phyloP scores from a whole-genome alignment of 2,888 invertebrate species.

The Conomelus anceps region DNA sequence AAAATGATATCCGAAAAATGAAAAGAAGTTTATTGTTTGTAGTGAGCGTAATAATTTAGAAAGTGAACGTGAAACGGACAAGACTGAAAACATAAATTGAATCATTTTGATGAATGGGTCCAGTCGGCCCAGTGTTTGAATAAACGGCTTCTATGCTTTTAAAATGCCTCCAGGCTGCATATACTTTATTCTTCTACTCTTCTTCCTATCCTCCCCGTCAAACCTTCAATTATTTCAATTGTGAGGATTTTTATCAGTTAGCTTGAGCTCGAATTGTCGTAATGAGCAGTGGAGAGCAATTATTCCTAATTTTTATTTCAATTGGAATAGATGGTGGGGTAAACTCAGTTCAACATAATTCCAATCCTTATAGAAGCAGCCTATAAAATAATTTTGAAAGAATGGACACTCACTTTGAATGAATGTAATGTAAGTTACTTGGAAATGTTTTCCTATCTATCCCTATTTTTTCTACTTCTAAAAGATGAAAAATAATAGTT shows the following conservation, averaged over 20 bases:
- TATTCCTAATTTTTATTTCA: neutral
- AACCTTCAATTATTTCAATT: neutral
- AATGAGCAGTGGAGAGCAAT: neutral
- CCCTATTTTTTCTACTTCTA: too few relatives aligned
- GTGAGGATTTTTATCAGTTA: neutral
- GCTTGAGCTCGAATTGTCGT: neutral
- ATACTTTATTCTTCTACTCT: neutral
- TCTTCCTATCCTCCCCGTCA: neutral
- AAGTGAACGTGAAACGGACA: neutral
- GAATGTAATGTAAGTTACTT: too few relatives aligned
- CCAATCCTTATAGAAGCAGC: neutral
- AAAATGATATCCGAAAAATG: neutral
- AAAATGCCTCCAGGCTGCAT: neutral
- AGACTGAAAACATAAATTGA: neutral
- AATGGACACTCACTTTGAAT: neutral
- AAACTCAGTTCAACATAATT: neutral
- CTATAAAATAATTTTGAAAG: neutral
- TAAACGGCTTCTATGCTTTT: neutral
- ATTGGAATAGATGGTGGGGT: neutral
- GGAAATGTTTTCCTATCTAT: too few relatives aligned
- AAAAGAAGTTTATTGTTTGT: neutral
- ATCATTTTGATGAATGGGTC: neutral
- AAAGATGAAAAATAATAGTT: too few relatives aligned
- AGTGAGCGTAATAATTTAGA: neutral
- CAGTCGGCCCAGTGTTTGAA: neutral